Conservation (phyloP, 2,888 invertebrate genomes). For the Formica aserva region DNA sequence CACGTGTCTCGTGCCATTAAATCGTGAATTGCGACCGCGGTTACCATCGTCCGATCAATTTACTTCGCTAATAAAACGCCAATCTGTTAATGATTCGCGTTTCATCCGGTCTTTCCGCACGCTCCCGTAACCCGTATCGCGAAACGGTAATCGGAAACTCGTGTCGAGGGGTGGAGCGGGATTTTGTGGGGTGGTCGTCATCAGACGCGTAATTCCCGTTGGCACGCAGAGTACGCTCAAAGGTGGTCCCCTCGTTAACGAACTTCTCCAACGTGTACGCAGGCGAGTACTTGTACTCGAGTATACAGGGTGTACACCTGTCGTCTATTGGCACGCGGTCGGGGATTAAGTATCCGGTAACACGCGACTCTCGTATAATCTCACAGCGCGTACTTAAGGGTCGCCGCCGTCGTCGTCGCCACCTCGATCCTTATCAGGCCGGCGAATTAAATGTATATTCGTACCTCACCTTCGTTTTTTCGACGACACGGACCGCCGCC, state of each 20-base stretch:
- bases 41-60: constrained; percentile 24
- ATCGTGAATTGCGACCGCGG: constrained; percentile 10
- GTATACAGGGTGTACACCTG: constrained; percentile 59
- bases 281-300: constrained; percentile 3
- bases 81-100: constrained; percentile 33
- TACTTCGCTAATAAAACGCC: constrained; percentile 29
- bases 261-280: constrained; percentile 53
- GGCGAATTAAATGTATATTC: constrained; percentile 65
- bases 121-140: constrained; percentile 8
- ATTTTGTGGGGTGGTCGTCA: neutral
- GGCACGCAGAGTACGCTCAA: constrained; percentile 25
- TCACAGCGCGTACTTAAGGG: constrained; percentile 59
- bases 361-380: constrained; percentile 80
- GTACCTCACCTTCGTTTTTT: constrained; percentile 49
- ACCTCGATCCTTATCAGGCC: constrained; percentile 62
- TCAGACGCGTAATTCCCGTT: constrained; percentile 24
- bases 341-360: constrained; percentile 77
- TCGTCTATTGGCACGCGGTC: constrained; percentile 40
- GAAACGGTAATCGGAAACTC: constrained; percentile 22
- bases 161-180: neutral
- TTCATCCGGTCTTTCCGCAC: neutral
- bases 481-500: constrained; percentile 30
- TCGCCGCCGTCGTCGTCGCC: neutral
- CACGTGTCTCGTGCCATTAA: constrained; percentile 29
- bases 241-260: constrained; percentile 60